Evolutionary conservation across 2,113 vertebrate genomes (phyloP).

Genomic region (Andinoacara biseriatus): DNA sequence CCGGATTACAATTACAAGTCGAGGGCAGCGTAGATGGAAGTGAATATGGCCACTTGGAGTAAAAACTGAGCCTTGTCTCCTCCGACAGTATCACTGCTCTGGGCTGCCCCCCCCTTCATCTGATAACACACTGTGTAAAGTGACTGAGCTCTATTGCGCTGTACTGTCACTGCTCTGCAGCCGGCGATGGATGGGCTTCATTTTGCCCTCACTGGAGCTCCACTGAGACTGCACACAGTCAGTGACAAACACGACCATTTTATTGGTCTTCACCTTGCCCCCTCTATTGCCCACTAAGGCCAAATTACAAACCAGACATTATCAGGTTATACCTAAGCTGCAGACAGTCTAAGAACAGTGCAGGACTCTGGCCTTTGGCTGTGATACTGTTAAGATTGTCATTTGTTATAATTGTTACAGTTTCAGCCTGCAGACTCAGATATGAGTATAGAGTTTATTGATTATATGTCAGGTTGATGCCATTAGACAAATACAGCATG

Average conservation of each 20-base stretch:
- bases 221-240: conserved; percentile 51
- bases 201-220: conserved; percentile 48
- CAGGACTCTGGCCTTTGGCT: conserved; percentile 3
- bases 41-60: conserved; percentile 17
- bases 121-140: conserved; percentile 45
- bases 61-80: neutral
- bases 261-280: conserved; percentile 64
- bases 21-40: conserved; percentile 6
- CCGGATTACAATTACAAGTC: conserved; percentile 32
- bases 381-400: neutral
- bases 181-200: conserved; percentile 68
- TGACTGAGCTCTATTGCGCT: conserved; percentile 47
- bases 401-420: conserved; percentile 28
- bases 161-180: conserved; percentile 60
- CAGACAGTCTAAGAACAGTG: conserved; percentile 7
- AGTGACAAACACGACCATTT: conserved; percentile 33
- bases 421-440: conserved; percentile 16
- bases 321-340: conserved; percentile 31
- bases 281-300: conserved; percentile 55
- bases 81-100: conserved; percentile 8
- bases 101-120: conserved; percentile 19
- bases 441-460: conserved; percentile 52
- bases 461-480: conserved; percentile 21
- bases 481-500: neutral
- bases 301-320: conserved; percentile 54